These are phyloP conservation scores for Tenthredo mesomela DNA, from an alignment of 2,888 invertebrate species.

Conservation along the genomic window DNA sequence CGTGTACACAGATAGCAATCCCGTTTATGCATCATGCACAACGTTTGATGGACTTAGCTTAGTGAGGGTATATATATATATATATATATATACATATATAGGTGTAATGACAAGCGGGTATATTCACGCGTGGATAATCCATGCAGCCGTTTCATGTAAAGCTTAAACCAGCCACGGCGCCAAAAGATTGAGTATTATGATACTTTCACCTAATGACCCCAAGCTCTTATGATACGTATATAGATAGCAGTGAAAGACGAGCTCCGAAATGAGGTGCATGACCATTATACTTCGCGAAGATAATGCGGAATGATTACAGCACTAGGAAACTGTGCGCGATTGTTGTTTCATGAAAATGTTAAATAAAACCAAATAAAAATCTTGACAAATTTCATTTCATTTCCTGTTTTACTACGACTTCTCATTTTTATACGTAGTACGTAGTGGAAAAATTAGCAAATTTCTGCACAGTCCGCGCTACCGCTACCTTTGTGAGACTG, in stretches of 20 bases:
- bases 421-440: neutral
- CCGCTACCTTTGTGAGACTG: neutral
- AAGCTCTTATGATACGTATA: neutral
- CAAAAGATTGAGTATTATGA: conserved; percentile 9
- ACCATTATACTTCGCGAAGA: conserved; percentile 4
- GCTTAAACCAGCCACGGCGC: neutral
- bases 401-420: neutral
- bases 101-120: neutral
- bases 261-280: neutral
- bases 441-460: neutral
- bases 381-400: neutral
- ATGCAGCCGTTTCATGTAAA: neutral
- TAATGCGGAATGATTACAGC: neutral
- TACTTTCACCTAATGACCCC: conserved; percentile 7
- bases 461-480: neutral
- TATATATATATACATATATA: neutral
- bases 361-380: neutral
- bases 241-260: neutral
- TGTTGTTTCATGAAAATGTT: neutral
- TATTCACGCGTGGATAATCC: conserved; percentile 16
- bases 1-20: neutral
- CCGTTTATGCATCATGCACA: conserved; percentile 11
- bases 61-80: neutral
- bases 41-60: conserved; percentile 9
- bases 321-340: too few relatives aligned